Percentiles rank a stretch among this genome's conserved stretches.
Evolutionary conservation across 2,113 vertebrate genomes (phyloP).

Genomic region (Boulengeromyrus knoepffleri): DNA sequence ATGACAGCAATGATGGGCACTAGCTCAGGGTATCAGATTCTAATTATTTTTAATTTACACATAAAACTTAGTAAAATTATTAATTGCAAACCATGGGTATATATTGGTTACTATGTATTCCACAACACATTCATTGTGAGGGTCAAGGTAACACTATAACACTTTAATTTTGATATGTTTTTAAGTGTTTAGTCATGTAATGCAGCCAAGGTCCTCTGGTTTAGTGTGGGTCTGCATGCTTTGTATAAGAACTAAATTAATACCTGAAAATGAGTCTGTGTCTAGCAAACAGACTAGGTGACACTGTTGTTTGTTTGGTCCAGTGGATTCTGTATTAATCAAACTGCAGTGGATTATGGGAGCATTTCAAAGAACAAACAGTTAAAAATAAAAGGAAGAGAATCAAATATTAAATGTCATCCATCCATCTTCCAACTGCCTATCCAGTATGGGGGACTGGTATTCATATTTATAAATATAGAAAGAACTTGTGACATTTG

Average conservation of each 20-base stretch:
- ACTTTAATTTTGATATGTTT: not conserved
- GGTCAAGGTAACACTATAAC: not conserved
- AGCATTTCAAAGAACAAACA: not conserved
- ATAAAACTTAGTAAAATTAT: not conserved
- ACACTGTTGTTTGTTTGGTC: not conserved
- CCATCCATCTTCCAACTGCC: not conserved
- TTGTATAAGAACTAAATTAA: not conserved
- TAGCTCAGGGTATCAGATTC: not conserved
- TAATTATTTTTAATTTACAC: not conserved
- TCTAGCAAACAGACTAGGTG: not conserved
- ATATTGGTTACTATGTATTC: not conserved
- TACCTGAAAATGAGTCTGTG: not conserved
- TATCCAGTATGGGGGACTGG: not conserved
- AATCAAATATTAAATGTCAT: not conserved
- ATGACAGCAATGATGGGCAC: not conserved
- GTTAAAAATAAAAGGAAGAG: not conserved
- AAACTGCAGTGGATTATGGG: not conserved
- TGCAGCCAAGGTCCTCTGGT: not conserved
- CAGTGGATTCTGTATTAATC: not conserved
- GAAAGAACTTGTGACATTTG: not conserved
- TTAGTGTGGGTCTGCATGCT: not conserved
- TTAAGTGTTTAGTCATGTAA: not conserved
- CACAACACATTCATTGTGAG: not conserved
- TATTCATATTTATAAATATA: not conserved
- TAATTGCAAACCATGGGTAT: not conserved